Evolutionary conservation across 1,140 invertebrate genomes (phyloP), one percentile per base, ranked within the genome.

Genomic region (Coelopa frigida): DNA sequence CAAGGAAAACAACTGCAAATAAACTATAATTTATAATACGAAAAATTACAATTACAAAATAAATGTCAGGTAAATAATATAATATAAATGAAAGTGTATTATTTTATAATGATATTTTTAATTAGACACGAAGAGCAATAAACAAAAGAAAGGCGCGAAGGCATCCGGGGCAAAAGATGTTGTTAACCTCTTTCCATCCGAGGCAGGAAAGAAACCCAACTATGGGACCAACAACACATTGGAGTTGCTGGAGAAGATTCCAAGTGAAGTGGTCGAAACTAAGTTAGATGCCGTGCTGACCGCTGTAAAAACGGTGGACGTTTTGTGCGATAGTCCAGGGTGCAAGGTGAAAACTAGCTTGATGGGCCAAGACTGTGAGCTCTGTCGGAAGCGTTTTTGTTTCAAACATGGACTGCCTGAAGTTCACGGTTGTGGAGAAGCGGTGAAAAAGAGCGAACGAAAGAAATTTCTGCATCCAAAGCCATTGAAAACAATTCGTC

Each of bases 371-470:
- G 56, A 49, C 31, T 56, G 54, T 40, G 50, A 55, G 24, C 55
- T 50, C 8, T 69, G 66, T 37, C 59, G 51, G 4, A 55, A 64
- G 33, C 51, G 65, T 27, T 69, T 49, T 44, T 69, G 66, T 33
- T 69, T 68, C 22, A 69, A 69, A 42, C 66, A 69, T 18, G 59
- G 55, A 1, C 39, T 69, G 12, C 65, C 66, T 0, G 66, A 69
- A 43, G 61, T 68, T 1, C 66, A 69, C 32, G 65, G 65, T 2
- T 69, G 66, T 22, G 66, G 62, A 0, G 54, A 56, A 31, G 58
- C 61, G 4, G 53, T 61, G 3, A 66, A 62, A 11, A 51, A 55
- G 26, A 54, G 61, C 14, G 59, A 63, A 36, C 55, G 66, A 0
- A 62, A 64, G 38, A 56, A 67, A 35, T 69, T 69, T 18, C 27